Conservation (phyloP, 2,888 invertebrate species). For the Nezara viridula region DNA sequence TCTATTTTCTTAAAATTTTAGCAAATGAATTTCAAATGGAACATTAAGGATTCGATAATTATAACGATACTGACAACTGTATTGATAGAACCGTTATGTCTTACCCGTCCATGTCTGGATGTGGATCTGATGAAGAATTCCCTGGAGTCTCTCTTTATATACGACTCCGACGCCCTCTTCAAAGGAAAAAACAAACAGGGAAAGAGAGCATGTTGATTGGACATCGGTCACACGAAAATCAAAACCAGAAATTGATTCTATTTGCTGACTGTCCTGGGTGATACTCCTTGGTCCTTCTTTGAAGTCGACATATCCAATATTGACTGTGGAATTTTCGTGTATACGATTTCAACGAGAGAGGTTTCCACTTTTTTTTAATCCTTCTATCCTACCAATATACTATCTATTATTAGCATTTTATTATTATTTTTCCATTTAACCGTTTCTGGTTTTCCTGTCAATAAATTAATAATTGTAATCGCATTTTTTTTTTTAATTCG, state of each 20-base stretch:
- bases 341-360: not conserved
- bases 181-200: not conserved
- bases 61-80: not conserved
- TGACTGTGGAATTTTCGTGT: conserved; percentile 4
- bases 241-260: conserved; percentile 26
- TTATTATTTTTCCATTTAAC: too few species aligned
- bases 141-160: not conserved
- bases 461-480: too few species aligned
- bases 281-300: not conserved
- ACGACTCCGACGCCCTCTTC: not conserved
- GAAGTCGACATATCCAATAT: conserved; percentile 17
- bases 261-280: not conserved
- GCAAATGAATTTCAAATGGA: not conserved
- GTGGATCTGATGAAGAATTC: not conserved
- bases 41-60: not conserved
- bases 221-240: conserved; percentile 30
- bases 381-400: too few species aligned
- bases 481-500: too few species aligned
- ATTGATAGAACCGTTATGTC: not conserved
- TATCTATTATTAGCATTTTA: too few species aligned
- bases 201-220: not conserved
- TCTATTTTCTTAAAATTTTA: not conserved
- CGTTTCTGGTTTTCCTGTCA: too few species aligned
- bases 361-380: not conserved
- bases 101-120: conserved; percentile 37